Conservation (phyloP, 2,113 vertebrate genomes). For the Dissostichus mawsoni region DNA sequence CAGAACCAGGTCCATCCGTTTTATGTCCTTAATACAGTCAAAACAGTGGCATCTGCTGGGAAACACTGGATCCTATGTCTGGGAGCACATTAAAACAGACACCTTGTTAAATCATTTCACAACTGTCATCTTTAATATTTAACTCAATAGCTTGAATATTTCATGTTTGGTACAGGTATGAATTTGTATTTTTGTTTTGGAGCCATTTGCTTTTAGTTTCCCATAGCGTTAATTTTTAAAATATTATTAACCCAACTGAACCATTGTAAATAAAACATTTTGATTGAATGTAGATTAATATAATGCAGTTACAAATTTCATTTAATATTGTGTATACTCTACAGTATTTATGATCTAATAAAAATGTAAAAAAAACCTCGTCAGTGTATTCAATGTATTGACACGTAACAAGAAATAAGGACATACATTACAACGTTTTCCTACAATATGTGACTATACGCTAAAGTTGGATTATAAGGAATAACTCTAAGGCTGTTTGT, state of each 20-base stretch:
- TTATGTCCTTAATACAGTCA: neutral
- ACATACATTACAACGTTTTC: neutral
- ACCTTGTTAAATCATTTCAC: neutral
- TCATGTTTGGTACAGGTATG: no score
- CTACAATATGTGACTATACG: neutral
- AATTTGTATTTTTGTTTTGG: no score
- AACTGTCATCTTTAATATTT: neutral
- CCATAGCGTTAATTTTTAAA: no score
- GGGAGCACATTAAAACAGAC: neutral
- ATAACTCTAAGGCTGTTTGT: neutral
- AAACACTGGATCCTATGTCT: neutral
- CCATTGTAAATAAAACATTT: neutral
- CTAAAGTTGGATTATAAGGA: neutral
- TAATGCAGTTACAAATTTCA: neutral
- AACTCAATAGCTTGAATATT: constrained; percentile 2
- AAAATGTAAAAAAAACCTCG: neutral
- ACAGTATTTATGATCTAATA: neutral
- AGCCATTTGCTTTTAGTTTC: neutral
- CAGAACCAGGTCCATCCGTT: neutral
- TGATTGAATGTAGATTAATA: neutral
- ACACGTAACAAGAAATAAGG: neutral
- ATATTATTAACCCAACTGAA: neutral
- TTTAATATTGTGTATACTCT: neutral
- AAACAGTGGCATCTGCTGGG: constrained; percentile 16
- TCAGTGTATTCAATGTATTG: constrained; percentile 1